phyloP scores from a whole-genome alignment of 92 coral and sea anemone genomes.

The Porites lobata region DNA sequence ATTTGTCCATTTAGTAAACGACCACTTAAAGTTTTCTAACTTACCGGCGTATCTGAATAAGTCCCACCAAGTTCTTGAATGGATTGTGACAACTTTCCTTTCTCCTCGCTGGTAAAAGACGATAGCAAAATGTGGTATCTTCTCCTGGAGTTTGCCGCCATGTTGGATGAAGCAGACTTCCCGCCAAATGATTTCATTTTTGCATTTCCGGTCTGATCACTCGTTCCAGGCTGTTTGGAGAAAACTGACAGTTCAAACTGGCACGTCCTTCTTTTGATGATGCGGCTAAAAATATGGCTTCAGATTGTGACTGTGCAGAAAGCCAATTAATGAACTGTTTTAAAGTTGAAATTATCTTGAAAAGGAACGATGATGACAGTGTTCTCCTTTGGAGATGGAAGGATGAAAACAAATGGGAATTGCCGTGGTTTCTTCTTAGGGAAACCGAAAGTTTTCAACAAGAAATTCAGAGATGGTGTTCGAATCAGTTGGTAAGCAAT shows the following conservation, averaged over 20 bases:
- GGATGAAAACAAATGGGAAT: slow-evolving; percentile 60
- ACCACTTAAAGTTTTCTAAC: slow-evolving; percentile 4
- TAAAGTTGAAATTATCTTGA: slow-evolving; percentile 57
- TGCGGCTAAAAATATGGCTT: slow-evolving; percentile 23
- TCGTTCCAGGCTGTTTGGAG: slow-evolving; percentile 50
- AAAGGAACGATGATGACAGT: slow-evolving; percentile 45
- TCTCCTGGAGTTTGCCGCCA: slow-evolving; percentile 71
- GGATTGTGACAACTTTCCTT: slow-evolving; percentile 60
- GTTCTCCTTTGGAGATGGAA: slow-evolving; percentile 65
- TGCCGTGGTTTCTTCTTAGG: slow-evolving; percentile 57
- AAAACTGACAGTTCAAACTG: neutral
- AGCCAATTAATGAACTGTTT: neutral
- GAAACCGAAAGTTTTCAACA: slow-evolving; percentile 61
- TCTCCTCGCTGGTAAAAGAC: slow-evolving; percentile 85
- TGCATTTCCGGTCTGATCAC: neutral
- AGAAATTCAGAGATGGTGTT: slow-evolving; percentile 60
- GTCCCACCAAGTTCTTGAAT: slow-evolving; percentile 91
- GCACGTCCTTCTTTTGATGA: neutral
- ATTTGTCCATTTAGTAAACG: neutral
- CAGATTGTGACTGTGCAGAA: neutral
- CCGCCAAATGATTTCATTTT: slow-evolving; percentile 43
- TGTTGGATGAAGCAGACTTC: slow-evolving; percentile 57
- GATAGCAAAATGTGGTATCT: slow-evolving; percentile 86
- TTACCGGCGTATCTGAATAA: slow-evolving; percentile 87
- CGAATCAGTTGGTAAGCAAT: slow-evolving; percentile 49